Percentiles rank a stretch among this genome's conserved stretches.
phyloP scores from a whole-genome alignment of 2,888 invertebrate genomes.

The Netelia melanura region DNA sequence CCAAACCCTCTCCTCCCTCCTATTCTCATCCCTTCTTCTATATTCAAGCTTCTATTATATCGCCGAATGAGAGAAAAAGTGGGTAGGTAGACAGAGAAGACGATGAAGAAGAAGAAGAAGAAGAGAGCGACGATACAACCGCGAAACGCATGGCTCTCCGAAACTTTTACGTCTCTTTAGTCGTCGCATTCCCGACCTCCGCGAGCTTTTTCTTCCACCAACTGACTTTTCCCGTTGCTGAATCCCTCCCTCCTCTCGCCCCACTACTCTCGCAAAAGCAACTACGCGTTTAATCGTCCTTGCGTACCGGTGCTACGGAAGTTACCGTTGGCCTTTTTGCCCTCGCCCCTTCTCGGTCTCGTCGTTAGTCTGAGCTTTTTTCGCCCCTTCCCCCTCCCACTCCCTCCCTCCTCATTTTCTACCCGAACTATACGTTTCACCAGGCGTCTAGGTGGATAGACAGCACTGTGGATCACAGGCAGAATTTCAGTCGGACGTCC shows the following conservation, averaged over 20 bases:
- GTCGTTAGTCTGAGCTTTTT: constrained; percentile 43
- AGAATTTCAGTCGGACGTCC: constrained; percentile 30
- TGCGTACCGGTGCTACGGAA: constrained; percentile 26
- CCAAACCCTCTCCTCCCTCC: no score
- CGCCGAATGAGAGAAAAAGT: not conserved
- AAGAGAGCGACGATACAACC: not conserved
- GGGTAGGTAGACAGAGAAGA: not conserved
- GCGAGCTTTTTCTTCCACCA: constrained; percentile 34
- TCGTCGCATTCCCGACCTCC: constrained; percentile 9
- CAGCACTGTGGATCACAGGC: constrained; percentile 1
- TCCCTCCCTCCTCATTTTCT: not conserved
- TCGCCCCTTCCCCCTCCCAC: not conserved
- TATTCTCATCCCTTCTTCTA: constrained; percentile 37
- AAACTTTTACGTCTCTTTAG: constrained; percentile 45
- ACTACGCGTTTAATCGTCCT: constrained; percentile 63
- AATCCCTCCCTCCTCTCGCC: constrained; percentile 33
- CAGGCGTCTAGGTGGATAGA: constrained; percentile 10
- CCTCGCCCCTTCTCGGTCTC: constrained; percentile 15
- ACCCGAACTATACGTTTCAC: not conserved
- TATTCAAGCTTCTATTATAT: constrained; percentile 20
- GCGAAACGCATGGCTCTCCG: constrained; percentile 41
- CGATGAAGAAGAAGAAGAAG: no score
- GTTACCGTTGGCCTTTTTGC: constrained; percentile 14
- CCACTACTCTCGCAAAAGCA: not conserved
- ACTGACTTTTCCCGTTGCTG: constrained; percentile 32